Percentiles rank a stretch among this genome's conserved stretches.
Conservation (phyloP, 2,888 invertebrate species). For the Cancer borealis region DNA sequence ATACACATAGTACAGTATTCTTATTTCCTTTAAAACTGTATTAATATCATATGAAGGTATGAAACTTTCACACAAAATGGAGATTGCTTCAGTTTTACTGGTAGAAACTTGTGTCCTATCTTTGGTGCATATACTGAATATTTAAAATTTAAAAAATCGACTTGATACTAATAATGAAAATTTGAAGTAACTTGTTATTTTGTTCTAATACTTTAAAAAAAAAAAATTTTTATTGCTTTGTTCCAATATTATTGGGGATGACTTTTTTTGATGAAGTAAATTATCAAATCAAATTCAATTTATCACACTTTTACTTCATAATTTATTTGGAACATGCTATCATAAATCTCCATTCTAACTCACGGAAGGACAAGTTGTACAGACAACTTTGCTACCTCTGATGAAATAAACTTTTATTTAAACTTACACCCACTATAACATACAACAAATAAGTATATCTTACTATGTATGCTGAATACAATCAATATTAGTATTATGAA, state of each 20-base stretch:
- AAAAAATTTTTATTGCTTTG: neutral
- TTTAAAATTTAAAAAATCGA: neutral
- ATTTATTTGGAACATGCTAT: neutral
- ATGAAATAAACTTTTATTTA: neutral
- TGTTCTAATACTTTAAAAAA: neutral
- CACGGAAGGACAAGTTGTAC: neutral
- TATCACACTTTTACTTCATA: neutral
- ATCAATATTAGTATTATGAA: neutral
- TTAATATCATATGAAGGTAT: neutral
- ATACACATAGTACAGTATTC: neutral
- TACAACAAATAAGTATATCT: neutral
- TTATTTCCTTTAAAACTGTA: neutral
- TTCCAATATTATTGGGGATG: neutral
- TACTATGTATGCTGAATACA: neutral
- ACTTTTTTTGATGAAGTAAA: neutral
- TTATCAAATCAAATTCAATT: neutral
- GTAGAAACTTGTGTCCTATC: neutral
- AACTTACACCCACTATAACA: neutral
- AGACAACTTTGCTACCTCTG: neutral
- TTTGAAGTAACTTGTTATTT: neutral
- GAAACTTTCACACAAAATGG: slow-evolving; percentile 17
- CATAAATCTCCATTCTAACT: neutral
- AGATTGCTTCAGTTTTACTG: neutral
- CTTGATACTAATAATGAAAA: neutral
- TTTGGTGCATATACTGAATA: neutral